Base-by-base conservation (phyloP, 2,113 vertebrate species). In the Bettongia penicillata region DNA sequence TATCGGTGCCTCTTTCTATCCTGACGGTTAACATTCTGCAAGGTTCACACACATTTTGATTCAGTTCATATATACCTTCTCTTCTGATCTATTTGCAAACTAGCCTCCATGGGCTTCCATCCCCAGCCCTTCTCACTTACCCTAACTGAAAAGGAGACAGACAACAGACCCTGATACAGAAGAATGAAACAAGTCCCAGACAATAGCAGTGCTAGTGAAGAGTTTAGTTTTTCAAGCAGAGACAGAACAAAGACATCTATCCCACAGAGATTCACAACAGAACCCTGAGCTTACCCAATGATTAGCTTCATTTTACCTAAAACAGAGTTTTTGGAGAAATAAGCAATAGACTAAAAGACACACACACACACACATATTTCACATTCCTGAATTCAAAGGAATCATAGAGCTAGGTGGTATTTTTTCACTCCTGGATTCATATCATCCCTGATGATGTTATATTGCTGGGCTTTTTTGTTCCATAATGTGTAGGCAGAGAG, bases 401-500 rank as follows among this genome's bases (percentile, higher is more conserved):
- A 93, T 93, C 55, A 93, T 0, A 61, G 23, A 12, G 51, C 37
- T 77, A 1, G 2, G 31, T 50, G 28, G 14, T 89, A 49, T 91
- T 49, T 49, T 90, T 96, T 92, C 50, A 31, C 47, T 94, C 25
- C 16, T 51, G 68, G n/a, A 91, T 95, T 95, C 57, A 61, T 95
- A 95, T 94, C 89, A 23, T 25, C 96, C 55, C 9, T 90, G 89
- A 91, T 93, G 24, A 91, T 93, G 24, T 8, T 47, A 77, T 31
- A 91, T 51, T 93, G 43, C 51, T 91, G 16, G 16, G 95, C 94
- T 93, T 95, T 90, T 43, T 95, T 93, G 22, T 89, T 53, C n/a
- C 1, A 53, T 25, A 92, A 89, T 89, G 43, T 49, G 52, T 31
- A 94, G 51, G 93, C 91, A 91, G 90, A 97, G 94, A 93, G 51